Conservation (phyloP, 2,888 invertebrate genomes). For the Agonopterix arenella region DNA sequence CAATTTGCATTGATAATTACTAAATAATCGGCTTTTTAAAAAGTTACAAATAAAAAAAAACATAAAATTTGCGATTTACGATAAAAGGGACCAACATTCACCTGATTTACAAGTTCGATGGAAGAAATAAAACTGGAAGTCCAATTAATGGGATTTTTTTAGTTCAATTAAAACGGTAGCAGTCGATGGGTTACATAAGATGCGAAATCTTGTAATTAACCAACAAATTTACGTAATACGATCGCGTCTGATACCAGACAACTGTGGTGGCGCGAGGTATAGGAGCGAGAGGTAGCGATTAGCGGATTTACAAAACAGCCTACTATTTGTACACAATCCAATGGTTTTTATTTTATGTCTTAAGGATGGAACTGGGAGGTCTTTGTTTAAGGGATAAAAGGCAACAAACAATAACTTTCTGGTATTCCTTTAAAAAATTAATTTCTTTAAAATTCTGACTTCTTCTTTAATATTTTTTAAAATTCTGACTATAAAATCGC, state of each 20-base stretch:
- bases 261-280: background rate
- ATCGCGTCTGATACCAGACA: constrained; percentile 41
- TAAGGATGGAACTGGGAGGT: no score
- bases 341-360: no score
- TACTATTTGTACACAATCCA: no score
- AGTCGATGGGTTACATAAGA: constrained; percentile 41
- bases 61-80: constrained; percentile 44
- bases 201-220: constrained; percentile 40
- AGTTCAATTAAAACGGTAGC: constrained; percentile 57
- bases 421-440: no score
- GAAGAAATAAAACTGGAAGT: constrained; percentile 16
- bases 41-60: constrained; percentile 21
- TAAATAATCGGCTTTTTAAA: constrained; percentile 27
- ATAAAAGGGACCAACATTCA: constrained; percentile 34
- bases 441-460: no score
- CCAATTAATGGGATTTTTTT: constrained; percentile 42
- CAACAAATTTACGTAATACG: constrained; percentile 57
- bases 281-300: background rate
- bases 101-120: constrained; percentile 40
- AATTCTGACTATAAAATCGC: no score
- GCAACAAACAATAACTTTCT: no score
- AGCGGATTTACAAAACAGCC: no score
- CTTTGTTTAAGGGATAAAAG: no score
- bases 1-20: background rate
- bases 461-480: no score